Evolutionary conservation across 2,113 vertebrate species (phyloP).

Genomic region (Indicator maculatus): DNA sequence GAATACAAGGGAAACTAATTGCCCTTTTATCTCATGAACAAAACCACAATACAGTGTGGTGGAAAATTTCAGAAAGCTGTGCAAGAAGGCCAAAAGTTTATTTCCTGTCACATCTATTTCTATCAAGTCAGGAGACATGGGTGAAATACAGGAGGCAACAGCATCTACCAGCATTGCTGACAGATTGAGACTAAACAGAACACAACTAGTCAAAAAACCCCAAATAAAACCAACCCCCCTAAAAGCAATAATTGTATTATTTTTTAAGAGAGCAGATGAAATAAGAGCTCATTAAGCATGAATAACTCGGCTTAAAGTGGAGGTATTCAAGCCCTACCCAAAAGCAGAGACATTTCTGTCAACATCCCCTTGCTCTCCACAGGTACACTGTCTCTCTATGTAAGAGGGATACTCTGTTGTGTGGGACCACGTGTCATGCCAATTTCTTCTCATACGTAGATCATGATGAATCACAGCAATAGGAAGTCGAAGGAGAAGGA

Average conservation of each 20-base stretch:
- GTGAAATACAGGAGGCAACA: neutral
- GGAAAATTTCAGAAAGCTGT: neutral
- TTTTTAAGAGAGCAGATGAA: neutral
- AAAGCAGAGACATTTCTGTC: neutral
- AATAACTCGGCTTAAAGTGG: neutral
- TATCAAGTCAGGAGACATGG: neutral
- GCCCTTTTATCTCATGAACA: neutral
- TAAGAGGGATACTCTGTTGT: neutral
- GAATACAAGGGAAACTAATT: neutral
- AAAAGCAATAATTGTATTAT: neutral
- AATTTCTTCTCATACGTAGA: neutral
- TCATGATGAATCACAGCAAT: neutral
- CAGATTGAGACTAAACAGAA: neutral
- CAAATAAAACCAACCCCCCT: neutral
- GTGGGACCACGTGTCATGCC: neutral
- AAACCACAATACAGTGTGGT: neutral
- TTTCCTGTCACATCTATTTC: neutral
- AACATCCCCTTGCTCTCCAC: neutral
- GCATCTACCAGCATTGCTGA: neutral
- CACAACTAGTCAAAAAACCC: neutral
- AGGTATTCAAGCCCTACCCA: neutral
- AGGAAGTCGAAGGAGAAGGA: neutral
- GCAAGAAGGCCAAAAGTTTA: neutral
- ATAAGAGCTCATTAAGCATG: neutral
- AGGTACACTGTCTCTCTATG: neutral